phyloP scores from a whole-genome alignment of 2,113 vertebrate species.

The Dolichallabes microphthalmus region DNA sequence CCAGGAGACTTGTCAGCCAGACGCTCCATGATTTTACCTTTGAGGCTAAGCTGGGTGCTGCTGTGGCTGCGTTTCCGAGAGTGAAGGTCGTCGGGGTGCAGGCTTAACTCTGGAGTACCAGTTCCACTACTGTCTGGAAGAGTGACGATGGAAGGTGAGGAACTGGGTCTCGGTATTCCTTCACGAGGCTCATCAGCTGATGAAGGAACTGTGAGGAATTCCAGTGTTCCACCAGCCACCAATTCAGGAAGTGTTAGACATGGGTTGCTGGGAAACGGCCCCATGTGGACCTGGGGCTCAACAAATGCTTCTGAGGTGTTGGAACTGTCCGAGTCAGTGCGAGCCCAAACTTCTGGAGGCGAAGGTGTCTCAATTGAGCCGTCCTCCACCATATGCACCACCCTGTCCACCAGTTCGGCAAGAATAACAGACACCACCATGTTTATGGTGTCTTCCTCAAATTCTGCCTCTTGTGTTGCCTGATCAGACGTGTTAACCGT shows the following conservation, averaged over 20 bases:
- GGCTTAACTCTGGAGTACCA: constrained; percentile 68
- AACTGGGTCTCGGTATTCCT: constrained; percentile 89
- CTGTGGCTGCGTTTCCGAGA: constrained; percentile 88
- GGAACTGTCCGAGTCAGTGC: constrained; percentile 71
- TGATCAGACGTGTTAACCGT: constrained; percentile 65
- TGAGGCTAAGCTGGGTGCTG: constrained; percentile 92
- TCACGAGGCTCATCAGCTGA: constrained; percentile 72
- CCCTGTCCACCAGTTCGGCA: constrained; percentile 83
- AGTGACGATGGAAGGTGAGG: constrained; percentile 87
- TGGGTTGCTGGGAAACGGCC: constrained; percentile 47
- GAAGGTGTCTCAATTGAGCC: constrained; percentile 68
- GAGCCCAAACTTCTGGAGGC: constrained; percentile 69
- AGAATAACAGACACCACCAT: constrained; percentile 82
- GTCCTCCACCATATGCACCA: constrained; percentile 77
- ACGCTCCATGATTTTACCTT: constrained; percentile 88
- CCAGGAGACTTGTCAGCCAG: constrained; percentile 88
- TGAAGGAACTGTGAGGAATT: constrained; percentile 64
- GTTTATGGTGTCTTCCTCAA: constrained; percentile 72
- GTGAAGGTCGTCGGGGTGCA: constrained; percentile 72
- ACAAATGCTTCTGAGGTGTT: constrained; percentile 68
- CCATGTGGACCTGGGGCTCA: constrained; percentile 55
- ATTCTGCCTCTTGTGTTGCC: constrained; percentile 69
- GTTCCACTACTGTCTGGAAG: constrained; percentile 69
- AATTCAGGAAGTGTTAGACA: constrained; percentile 71
- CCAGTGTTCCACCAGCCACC: constrained; percentile 71